Percentiles rank a stretch among this genome's conserved stretches.
These are phyloP conservation scores for Dasysyrphus tricinctus DNA, from an alignment of 2,888 invertebrate genomes.

Conservation along the genomic window DNA sequence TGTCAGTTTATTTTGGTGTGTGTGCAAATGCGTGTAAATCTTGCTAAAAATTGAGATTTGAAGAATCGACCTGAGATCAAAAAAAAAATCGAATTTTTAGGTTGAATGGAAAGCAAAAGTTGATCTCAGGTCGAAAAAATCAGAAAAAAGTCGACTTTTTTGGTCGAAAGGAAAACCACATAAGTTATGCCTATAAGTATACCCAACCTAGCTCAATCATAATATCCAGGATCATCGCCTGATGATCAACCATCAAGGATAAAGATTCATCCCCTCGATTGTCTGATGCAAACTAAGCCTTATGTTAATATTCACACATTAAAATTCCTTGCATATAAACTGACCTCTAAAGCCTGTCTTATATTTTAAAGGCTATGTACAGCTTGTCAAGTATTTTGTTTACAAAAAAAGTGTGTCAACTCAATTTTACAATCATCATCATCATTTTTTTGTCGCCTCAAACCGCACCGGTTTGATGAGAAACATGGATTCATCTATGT, in stretches of 20 bases:
- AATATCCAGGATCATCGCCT: too few species aligned
- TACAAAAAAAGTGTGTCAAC: constrained; percentile 2
- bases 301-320: neutral
- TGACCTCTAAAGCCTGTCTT: constrained; percentile 8
- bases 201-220: too few species aligned
- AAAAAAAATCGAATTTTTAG: too few species aligned
- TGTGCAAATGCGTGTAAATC: too few species aligned
- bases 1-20: too few species aligned
- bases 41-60: too few species aligned
- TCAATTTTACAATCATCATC: constrained; percentile 13
- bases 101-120: too few species aligned
- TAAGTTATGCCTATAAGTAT: too few species aligned
- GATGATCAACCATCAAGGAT: neutral
- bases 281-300: neutral
- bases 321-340: neutral
- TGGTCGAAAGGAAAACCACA: too few species aligned
- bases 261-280: neutral
- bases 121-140: too few species aligned
- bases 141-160: too few species aligned
- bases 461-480: constrained; percentile 22
- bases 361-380: neutral
- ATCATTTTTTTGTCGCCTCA: neutral
- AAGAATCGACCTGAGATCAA: too few species aligned
- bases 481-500: constrained; percentile 60
- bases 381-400: neutral